Evolutionary conservation across 1,140 invertebrate genomes (phyloP).

Genomic region (Chironomus tepperi): DNA sequence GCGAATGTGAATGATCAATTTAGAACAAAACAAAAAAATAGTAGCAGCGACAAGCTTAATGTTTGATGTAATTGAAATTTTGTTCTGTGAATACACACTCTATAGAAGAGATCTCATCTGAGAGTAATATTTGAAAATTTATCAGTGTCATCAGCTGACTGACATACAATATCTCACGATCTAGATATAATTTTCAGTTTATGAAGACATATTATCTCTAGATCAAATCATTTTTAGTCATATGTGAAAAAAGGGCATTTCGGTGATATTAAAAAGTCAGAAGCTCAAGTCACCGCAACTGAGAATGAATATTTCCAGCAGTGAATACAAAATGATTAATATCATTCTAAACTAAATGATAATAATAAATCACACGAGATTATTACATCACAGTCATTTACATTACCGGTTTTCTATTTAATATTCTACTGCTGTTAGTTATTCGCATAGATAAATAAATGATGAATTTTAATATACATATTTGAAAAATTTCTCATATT

Average conservation of each 20-base stretch:
- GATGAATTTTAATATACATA: no score
- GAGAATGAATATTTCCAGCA: no score
- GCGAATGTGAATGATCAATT: constrained; percentile 7
- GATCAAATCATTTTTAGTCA: background rate
- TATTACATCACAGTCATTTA: no score
- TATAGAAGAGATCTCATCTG: background rate
- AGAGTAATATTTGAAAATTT: constrained; percentile 1
- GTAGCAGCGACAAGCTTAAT: background rate
- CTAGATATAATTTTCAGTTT: background rate
- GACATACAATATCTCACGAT: constrained; percentile 12
- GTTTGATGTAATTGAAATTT: constrained; percentile 4
- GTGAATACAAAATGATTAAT: no score
- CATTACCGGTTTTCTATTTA: no score
- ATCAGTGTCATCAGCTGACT: constrained; percentile 6
- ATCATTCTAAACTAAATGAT: no score
- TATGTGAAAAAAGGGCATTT: background rate
- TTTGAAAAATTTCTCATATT: no score
- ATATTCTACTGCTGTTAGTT: no score
- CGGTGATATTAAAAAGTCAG: no score
- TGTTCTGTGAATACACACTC: background rate
- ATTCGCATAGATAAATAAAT: no score
- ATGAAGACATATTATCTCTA: background rate
- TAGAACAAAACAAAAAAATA: background rate
- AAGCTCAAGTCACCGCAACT: no score
- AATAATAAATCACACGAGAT: no score